Conservation (phyloP, 2,888 invertebrate genomes). For the Laspeyria flexula region DNA sequence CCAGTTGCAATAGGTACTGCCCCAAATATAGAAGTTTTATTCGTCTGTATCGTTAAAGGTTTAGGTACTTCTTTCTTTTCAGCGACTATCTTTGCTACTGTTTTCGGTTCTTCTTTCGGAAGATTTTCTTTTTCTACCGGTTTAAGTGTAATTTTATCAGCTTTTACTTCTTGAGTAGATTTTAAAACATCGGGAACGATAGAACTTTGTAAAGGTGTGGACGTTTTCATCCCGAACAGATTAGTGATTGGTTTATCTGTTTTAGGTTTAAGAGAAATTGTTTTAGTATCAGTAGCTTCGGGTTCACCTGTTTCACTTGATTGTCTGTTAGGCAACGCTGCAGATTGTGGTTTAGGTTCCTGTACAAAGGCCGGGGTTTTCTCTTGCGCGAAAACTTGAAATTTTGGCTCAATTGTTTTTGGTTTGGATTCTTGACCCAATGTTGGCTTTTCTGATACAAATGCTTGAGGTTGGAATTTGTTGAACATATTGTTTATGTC, state of each 20-base stretch:
- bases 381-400: slow-evolving; percentile 12
- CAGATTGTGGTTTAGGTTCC: slow-evolving; percentile 28
- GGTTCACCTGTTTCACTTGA: slow-evolving; percentile 74
- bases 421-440: slow-evolving; percentile 13
- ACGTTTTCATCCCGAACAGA: slow-evolving; percentile 60
- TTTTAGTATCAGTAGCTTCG: slow-evolving; percentile 46
- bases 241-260: slow-evolving; percentile 62
- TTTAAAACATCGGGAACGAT: slow-evolving; percentile 61
- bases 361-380: slow-evolving; percentile 18
- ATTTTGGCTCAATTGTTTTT: slow-evolving; percentile 12
- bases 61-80: slow-evolving; percentile 58
- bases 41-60: slow-evolving; percentile 49
- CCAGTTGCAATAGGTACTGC: slow-evolving; percentile 39
- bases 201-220: slow-evolving; percentile 41
- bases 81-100: slow-evolving; percentile 24
- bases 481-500: slow-evolving; percentile 64
- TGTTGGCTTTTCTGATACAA: slow-evolving; percentile 31
- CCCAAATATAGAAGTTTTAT: slow-evolving; percentile 40
- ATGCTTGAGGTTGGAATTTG: slow-evolving; percentile 58
- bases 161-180: slow-evolving; percentile 50
- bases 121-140: slow-evolving; percentile 61
- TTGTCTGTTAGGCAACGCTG: slow-evolving; percentile 42
- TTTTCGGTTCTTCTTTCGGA: slow-evolving; percentile 49
- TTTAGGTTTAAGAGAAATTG: slow-evolving; percentile 45
- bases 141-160: slow-evolving; percentile 51